Percentiles rank a stretch among this genome's conserved stretches.
Conservation (phyloP, 2,797 vertebrate species). For the Hydrolagus colliei region DNA sequence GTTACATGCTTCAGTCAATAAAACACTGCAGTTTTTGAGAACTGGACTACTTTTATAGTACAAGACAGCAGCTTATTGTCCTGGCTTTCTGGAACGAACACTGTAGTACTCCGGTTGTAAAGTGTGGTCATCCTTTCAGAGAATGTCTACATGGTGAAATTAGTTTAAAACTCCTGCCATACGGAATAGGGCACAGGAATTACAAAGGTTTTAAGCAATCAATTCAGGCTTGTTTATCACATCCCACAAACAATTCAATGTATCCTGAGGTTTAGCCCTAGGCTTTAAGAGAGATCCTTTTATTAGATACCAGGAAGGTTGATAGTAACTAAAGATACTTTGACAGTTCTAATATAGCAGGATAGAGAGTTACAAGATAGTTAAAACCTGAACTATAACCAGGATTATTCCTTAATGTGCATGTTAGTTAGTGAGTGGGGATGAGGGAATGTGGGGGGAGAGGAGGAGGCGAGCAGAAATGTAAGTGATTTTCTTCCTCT, state of each 20-base stretch:
- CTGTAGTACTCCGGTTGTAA: not conserved
- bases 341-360: not conserved
- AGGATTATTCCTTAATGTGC: conserved; percentile 18
- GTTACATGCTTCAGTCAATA: not conserved
- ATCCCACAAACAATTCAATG: not conserved
- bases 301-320: conserved; percentile 5
- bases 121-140: not conserved
- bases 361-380: not conserved
- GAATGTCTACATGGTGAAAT: too few species aligned
- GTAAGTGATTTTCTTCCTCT: not conserved
- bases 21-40: not conserved
- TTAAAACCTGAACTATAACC: conserved; percentile 15
- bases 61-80: not conserved
- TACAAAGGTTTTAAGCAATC: not conserved
- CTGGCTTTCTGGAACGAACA: not conserved
- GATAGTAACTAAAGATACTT: conserved; percentile 7
- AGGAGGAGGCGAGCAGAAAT: not conserved
- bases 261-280: conserved; percentile 1
- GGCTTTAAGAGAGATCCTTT: conserved; percentile 3
- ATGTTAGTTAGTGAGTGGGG: not conserved
- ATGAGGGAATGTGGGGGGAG: too few species aligned
- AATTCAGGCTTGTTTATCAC: not conserved
- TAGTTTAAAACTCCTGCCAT: not conserved
- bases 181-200: not conserved
- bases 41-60: not conserved